Conservation (phyloP, 2,113 vertebrate genomes). For the Bolborhynchus lineola region DNA sequence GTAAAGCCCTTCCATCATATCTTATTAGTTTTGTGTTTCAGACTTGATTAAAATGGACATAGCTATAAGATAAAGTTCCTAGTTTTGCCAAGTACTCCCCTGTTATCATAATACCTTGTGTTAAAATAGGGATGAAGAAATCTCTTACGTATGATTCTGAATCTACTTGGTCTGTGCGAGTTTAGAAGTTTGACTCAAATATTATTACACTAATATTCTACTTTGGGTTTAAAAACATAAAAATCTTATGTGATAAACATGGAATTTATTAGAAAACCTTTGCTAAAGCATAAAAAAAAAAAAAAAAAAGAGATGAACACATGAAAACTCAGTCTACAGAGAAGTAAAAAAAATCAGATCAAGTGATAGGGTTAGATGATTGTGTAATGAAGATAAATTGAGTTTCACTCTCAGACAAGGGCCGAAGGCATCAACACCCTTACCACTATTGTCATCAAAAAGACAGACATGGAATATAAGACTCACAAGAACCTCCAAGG, state of each 20-base stretch:
- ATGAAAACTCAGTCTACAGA: neutral
- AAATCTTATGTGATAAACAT: neutral
- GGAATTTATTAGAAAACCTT: neutral
- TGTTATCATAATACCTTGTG: neutral
- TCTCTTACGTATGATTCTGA: neutral
- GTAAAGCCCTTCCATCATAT: neutral
- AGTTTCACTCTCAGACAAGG: neutral
- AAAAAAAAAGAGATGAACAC: neutral
- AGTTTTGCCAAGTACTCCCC: neutral
- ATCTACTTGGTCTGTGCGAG: neutral
- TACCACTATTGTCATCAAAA: neutral
- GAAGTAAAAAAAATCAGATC: neutral
- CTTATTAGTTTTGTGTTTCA: neutral
- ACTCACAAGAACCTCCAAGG: neutral
- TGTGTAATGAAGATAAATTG: neutral
- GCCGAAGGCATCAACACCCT: accelerated
- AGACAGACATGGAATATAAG: neutral
- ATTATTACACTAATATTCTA: neutral
- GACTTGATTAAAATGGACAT: neutral
- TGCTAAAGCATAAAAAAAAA: neutral
- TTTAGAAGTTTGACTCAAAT: neutral
- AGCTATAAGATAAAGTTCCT: neutral
- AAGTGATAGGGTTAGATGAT: neutral
- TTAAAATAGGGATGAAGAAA: neutral
- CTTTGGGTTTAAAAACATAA: neutral